These are phyloP conservation scores for Pseudomyrmex cubaensis DNA, from an alignment of 1,140 invertebrate genomes.

Conservation along the genomic window DNA sequence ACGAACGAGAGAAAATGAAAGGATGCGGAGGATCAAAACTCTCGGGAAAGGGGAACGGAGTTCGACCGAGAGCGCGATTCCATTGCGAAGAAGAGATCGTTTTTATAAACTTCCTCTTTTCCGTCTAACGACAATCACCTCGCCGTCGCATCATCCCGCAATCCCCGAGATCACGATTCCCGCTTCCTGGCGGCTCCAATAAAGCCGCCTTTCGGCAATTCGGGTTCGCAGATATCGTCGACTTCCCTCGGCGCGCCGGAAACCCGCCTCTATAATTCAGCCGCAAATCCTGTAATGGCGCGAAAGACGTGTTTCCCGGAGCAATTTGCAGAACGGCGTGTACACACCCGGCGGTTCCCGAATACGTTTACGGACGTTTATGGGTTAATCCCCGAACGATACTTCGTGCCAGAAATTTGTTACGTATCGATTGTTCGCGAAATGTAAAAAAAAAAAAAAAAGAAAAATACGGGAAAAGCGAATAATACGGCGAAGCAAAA, in stretches of 20 bases:
- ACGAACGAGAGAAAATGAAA: neutral
- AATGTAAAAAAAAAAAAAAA: too few species aligned
- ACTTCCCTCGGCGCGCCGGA: constrained; percentile 22
- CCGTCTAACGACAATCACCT: constrained; percentile 29
- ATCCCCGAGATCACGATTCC: constrained; percentile 27
- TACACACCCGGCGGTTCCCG: neutral
- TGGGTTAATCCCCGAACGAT: constrained; percentile 29
- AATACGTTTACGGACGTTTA: constrained; percentile 6
- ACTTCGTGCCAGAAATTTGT: constrained; percentile 8
- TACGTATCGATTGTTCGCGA: neutral
- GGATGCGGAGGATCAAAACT: neutral
- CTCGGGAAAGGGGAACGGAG: neutral
- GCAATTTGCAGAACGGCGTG: constrained; percentile 49
- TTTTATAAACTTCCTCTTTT: constrained; percentile 38
- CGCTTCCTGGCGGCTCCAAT: neutral
- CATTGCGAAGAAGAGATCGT: constrained; percentile 21
- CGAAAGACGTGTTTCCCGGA: constrained; percentile 53
- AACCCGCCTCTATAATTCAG: constrained; percentile 51
- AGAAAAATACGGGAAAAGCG: too few species aligned
- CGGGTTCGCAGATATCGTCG: constrained; percentile 34
- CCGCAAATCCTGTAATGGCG: constrained; percentile 51
- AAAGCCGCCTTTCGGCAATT: constrained; percentile 42
- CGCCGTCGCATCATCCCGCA: constrained; percentile 14
- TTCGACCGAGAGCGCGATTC: constrained; percentile 29
- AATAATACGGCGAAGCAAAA: too few species aligned